Evolutionary conservation across 2,888 invertebrate genomes (phyloP).

Genomic region (Phasia obesa): DNA sequence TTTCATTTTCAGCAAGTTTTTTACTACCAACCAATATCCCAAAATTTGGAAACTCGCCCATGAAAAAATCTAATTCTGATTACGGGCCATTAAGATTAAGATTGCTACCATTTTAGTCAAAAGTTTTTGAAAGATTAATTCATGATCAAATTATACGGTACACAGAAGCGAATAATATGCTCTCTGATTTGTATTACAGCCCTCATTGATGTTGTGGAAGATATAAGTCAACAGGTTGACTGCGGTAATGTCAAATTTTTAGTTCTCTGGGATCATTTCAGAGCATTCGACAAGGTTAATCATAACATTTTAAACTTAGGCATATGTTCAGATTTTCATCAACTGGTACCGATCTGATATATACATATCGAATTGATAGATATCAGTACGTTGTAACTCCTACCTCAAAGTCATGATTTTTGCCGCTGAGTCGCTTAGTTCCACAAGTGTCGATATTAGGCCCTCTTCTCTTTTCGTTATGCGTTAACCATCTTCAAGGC

Average conservation of each 20-base stretch:
- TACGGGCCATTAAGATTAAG: too few species aligned
- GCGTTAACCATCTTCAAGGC: background rate
- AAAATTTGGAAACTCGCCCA: background rate
- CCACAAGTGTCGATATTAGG: too few species aligned
- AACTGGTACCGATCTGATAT: background rate
- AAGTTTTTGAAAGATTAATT: slow-evolving; percentile 1
- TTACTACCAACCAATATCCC: background rate
- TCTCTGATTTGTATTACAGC: background rate
- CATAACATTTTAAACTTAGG: background rate
- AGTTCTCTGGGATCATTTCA: background rate
- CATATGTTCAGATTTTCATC: slow-evolving; percentile 6
- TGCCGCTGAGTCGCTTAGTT: too few species aligned
- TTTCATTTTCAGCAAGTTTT: background rate
- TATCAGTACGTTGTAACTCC: background rate
- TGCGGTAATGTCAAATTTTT: too few species aligned
- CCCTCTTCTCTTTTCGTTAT: too few species aligned
- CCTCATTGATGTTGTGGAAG: background rate
- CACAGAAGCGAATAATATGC: too few species aligned
- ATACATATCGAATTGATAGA: too few species aligned
- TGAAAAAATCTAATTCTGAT: too few species aligned
- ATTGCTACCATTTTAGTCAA: background rate
- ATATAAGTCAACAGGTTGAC: background rate
- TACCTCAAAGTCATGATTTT: background rate
- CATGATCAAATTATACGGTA: background rate
- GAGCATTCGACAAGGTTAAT: background rate